Evolutionary conservation across 2,888 invertebrate genomes (phyloP), one percentile per base, ranked within the genome.

Genomic region (Blastobasis adustella): DNA sequence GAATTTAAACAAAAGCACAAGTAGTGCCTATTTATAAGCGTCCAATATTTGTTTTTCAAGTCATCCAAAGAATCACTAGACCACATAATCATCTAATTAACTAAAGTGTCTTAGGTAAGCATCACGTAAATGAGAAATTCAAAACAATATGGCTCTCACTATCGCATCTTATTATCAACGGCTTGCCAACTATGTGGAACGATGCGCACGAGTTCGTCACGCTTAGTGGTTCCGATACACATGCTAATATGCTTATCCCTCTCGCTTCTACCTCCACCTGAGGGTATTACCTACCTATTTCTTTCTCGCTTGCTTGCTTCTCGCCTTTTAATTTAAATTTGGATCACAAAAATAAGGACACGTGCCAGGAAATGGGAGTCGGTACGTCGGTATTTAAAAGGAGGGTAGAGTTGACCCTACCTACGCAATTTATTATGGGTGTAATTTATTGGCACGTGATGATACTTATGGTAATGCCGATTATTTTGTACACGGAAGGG

Each of bases 161-260:
- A 70, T 62, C 65, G 54, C 62, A 50, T 69, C 69, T 63, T 59
- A 65, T 68, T 67, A 78, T 74, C 71, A 70, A 67, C 68, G 60
- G 66, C 60, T 64, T 65, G 65, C 49, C 60, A 65, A 58, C 60
- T 61, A 63, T 60, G 63, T 59, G 64, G 61, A 65, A 65, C 64
- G 68, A 63, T 66, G 77, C 77, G 76, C 77, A 78, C 74, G 73
- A 74, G 61, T 57, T 56, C 60, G 77, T 77, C 71, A 75, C 79
- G 71, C 74, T 59, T 52, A 60, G 58, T 71, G 73, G 66, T 62
- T 73, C 61, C 62, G 66, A 69, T 67, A 71, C 63, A 67, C 72
- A 75, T 71, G 73, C 60, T 66, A 50, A 50, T 50, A 58, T 67
- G 56, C 51, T 54, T 46, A 23, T 23, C 56, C 61, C 10, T 57